phyloP scores from a whole-genome alignment of 2,888 invertebrate species.

The Apodemia zela region DNA sequence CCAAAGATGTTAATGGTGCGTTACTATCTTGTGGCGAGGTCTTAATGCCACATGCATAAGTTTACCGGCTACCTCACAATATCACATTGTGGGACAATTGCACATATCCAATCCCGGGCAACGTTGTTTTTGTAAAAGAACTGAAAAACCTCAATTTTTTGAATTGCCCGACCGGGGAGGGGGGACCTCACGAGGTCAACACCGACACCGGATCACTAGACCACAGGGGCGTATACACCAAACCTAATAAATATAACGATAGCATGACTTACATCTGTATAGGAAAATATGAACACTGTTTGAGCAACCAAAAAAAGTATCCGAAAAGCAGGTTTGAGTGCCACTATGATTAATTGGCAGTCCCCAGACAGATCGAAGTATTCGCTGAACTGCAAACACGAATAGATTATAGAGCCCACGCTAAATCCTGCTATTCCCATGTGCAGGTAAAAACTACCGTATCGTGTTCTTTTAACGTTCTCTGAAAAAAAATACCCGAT shows the following conservation, averaged over 20 bases:
- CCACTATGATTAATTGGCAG: conserved; percentile 81
- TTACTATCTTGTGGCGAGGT: too few relatives aligned
- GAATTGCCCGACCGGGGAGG: too few relatives aligned
- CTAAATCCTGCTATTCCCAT: conserved; percentile 84
- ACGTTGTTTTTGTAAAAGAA: too few relatives aligned
- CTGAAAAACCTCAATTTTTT: too few relatives aligned
- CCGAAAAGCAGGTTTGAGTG: conserved; percentile 82
- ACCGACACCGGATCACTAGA: too few relatives aligned
- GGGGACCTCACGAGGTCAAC: too few relatives aligned
- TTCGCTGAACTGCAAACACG: conserved; percentile 85
- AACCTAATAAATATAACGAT: not conserved
- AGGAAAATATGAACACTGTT: conserved; percentile 86
- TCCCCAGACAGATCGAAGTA: conserved; percentile 83
- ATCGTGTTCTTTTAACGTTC: conserved; percentile 57
- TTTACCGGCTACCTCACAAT: too few relatives aligned
- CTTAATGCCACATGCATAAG: too few relatives aligned
- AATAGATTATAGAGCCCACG: conserved; percentile 86
- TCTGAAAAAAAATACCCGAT: conserved; percentile 39
- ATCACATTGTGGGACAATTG: too few relatives aligned
- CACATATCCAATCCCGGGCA: too few relatives aligned
- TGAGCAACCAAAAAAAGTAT: conserved; percentile 84
- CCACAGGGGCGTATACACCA: too few relatives aligned
- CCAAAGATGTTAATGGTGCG: too few relatives aligned
- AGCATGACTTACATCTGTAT: conserved; percentile 79
- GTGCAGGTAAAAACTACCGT: conserved; percentile 83